Base-by-base conservation (phyloP, 2,888 invertebrate genomes). In the Abrostola triplasia region DNA sequence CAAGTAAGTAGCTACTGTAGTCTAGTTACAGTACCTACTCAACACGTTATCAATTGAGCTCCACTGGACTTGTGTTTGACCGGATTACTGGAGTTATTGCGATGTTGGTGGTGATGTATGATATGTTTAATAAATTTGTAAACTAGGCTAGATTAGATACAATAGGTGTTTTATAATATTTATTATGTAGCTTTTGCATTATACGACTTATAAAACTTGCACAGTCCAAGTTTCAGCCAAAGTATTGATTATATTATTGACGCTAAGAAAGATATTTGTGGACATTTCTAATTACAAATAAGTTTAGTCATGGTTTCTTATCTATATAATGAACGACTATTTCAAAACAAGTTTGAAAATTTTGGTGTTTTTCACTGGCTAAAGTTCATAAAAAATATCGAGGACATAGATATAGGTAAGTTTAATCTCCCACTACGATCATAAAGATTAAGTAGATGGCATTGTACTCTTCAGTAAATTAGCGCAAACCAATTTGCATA, bases 401-500 rank as follows among this genome's bases (percentile, higher is more conserved):
- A 50, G 41, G 40, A 40, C 7, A 36, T 61, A 54, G 12, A 38
- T 40, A 48, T 64, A 54, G 51, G 52, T 65, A 42, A 36, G 52
- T 64, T 64, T 61, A 47, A 64, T 70, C 63, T 56, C 56, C 44
- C 44, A 64, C 59, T 65, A 63, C 54, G 64, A 66, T 73, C 64
- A 68, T 63, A 64, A 67, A 64, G 58, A 73, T 70, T 52, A 74
- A 70, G 67, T 67, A 42, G 65, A 63, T 64, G 71, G 74, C 76
- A 72, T 85, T 79, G 84, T 83, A 82, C 82, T 86, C 81, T 83
- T 81, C 79, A 79, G 83, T 84, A 81, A 88, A 89, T 91, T 87
- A 88, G 86, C 85, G 74, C 81, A 79, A 79, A 83, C 67, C 79
- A 83, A 90, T 90, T 91, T 90, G 84, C 88, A 90, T 88, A 84